Evolutionary conservation across 2,888 invertebrate species (phyloP).

Genomic region (Drepanosiphum platanoidis): DNA sequence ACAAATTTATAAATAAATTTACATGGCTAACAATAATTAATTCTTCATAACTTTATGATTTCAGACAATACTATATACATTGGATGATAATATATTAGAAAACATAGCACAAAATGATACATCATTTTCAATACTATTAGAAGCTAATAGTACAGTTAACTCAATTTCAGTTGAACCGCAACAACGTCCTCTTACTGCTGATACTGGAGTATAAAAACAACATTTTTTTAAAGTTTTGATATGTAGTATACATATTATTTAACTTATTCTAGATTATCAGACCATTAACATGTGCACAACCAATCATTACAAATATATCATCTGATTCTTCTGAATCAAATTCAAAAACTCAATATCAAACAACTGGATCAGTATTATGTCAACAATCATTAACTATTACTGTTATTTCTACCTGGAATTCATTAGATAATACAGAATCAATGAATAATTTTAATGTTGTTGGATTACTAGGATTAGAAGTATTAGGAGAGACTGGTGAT

Average conservation of each 20-base stretch:
- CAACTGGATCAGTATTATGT: conserved; percentile 65
- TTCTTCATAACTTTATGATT: not conserved
- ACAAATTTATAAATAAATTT: not conserved
- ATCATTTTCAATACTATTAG: conserved; percentile 68
- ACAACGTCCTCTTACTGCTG: conserved; percentile 74
- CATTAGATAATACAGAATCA: conserved; percentile 42
- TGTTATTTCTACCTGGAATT: conserved; percentile 75
- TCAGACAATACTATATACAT: conserved; percentile 87
- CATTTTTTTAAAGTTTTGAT: conserved; percentile 11
- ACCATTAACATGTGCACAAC: conserved; percentile 66
- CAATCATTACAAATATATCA: conserved; percentile 62
- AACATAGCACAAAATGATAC: conserved; percentile 70
- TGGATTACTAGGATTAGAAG: conserved; percentile 72
- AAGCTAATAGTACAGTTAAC: conserved; percentile 60
- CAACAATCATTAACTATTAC: conserved; percentile 68
- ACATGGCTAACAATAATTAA: not conserved
- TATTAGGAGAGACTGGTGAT: conserved; percentile 69
- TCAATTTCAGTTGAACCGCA: conserved; percentile 62
- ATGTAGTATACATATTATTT: conserved; percentile 8
- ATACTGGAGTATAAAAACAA: conserved; percentile 66
- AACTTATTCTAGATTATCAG: conserved; percentile 65
- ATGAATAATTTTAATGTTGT: conserved; percentile 69
- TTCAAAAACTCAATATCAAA: conserved; percentile 47
- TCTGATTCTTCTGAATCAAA: conserved; percentile 29
- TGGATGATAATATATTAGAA: conserved; percentile 78